A percentile compares a stretch with the other conserved stretches of the same genome.
These are phyloP conservation scores for Percopsis transmontana DNA, from an alignment of 2,113 vertebrate genomes.

Conservation along the genomic window DNA sequence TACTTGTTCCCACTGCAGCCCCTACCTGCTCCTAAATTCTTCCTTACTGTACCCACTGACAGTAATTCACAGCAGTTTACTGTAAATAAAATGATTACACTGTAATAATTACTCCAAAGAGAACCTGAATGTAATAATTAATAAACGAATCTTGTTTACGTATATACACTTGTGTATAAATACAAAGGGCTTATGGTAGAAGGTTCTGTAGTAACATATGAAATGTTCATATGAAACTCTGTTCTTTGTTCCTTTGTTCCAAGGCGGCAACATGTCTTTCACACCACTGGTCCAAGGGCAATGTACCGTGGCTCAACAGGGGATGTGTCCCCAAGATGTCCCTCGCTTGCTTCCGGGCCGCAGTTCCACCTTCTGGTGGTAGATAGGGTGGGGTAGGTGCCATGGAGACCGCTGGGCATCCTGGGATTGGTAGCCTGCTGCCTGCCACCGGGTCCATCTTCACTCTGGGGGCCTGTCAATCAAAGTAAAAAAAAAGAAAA, in stretches of 20 bases:
- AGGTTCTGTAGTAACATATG: neutral
- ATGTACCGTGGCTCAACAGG: slow-evolving; percentile 20
- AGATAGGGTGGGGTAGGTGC: slow-evolving; percentile 37
- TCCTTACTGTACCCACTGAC: no score
- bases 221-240: slow-evolving; percentile 27
- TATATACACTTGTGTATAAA: no score
- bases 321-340: slow-evolving; percentile 21
- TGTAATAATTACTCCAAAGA: no score
- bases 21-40: no score
- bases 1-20: no score
- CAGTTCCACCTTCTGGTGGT: slow-evolving; percentile 35
- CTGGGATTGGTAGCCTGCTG: slow-evolving; percentile 57
- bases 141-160: no score
- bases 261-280: slow-evolving; percentile 39
- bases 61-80: no score
- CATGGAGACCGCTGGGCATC: slow-evolving; percentile 66
- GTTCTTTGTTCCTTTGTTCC: slow-evolving; percentile 6
- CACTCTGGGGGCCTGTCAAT: slow-evolving; percentile 70
- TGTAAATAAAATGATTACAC: no score
- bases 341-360: slow-evolving; percentile 45
- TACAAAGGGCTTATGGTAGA: no score
- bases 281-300: slow-evolving; percentile 37
- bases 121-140: no score
- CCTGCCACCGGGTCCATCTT: slow-evolving; percentile 62
- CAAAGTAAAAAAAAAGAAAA: slow-evolving; percentile 49